Conservation (phyloP, 2,797 vertebrate genomes). For the Enoplosus armatus region DNA sequence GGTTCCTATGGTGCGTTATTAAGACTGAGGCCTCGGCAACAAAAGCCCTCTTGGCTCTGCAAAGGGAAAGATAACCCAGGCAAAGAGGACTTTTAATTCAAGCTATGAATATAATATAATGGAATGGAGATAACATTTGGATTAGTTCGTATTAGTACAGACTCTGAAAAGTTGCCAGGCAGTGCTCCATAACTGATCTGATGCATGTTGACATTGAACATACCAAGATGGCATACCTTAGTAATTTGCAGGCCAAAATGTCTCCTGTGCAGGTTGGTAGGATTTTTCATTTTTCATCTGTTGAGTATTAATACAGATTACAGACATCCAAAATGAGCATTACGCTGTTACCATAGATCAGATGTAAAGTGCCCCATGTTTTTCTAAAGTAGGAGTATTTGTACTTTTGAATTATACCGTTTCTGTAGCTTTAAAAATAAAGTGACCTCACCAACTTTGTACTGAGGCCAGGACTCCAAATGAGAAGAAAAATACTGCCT, state of each 20-base stretch:
- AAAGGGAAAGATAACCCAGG: conserved; percentile 24
- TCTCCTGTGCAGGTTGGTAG: conserved; percentile 43
- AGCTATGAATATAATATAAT: conserved; percentile 4
- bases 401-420: conserved; percentile 28
- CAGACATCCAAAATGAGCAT: background rate
- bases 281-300: conserved; percentile 28
- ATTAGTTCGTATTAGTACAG: background rate
- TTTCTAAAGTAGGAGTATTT: conserved; percentile 20
- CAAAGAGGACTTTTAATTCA: conserved; percentile 9
- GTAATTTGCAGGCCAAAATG: conserved; percentile 50
- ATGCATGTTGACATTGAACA: conserved; percentile 60
- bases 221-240: conserved; percentile 60
- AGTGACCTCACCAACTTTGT: conserved; percentile 89
- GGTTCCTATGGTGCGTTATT: conserved; percentile 64
- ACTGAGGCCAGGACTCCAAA: conserved; percentile 89
- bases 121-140: background rate
- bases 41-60: conserved; percentile 44
- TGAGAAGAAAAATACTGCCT: conserved; percentile 88
- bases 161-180: conserved; percentile 18
- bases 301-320: background rate
- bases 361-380: background rate
- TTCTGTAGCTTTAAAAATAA: conserved; percentile 80
- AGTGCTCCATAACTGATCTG: conserved; percentile 41
- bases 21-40: conserved; percentile 50
- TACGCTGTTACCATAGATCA: background rate